A percentile compares a stretch with the other conserved stretches of the same genome.
phyloP scores from a whole-genome alignment of 2,888 invertebrate genomes.

The Agriotes lineatus region DNA sequence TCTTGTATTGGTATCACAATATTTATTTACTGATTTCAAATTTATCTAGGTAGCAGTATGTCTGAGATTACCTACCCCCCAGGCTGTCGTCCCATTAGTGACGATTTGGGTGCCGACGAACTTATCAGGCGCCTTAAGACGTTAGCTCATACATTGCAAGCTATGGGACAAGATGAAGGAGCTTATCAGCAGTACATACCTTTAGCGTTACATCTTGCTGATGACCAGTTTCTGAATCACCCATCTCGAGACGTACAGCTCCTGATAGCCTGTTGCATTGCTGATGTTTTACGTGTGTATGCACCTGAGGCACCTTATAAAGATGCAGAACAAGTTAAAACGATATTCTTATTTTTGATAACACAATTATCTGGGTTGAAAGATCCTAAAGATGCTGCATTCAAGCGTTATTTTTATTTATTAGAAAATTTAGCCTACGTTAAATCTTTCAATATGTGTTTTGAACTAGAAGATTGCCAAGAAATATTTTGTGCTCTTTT shows the following conservation, averaged over 20 bases:
- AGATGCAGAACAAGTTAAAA: constrained; percentile 92
- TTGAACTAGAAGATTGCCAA: constrained; percentile 97
- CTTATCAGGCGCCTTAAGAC: constrained; percentile 94
- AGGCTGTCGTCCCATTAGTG: constrained; percentile 94
- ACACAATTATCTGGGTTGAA: constrained; percentile 93
- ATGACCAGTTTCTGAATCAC: constrained; percentile 93
- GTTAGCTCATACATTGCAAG: constrained; percentile 93
- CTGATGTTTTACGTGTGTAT: constrained; percentile 95
- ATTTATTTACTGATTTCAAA: background rate
- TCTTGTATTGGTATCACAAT: background rate
- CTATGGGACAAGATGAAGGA: constrained; percentile 96
- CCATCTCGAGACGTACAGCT: constrained; percentile 93
- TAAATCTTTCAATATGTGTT: constrained; percentile 98
- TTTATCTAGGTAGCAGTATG: constrained; percentile 67
- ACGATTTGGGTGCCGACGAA: constrained; percentile 96
- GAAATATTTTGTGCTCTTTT: constrained; percentile 96
- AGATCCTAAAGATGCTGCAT: constrained; percentile 97
- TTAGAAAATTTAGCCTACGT: constrained; percentile 97
- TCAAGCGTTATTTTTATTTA: constrained; percentile 97
- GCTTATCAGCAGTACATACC: constrained; percentile 93
- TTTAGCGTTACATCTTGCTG: constrained; percentile 90
- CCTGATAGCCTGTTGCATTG: constrained; percentile 96
- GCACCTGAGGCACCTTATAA: constrained; percentile 98
- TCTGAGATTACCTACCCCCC: constrained; percentile 93
- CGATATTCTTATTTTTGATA: constrained; percentile 94